Evolutionary conservation across 2,888 invertebrate genomes (phyloP), one percentile per base, ranked within the genome.

Genomic region (Sphecodes monilicornis): DNA sequence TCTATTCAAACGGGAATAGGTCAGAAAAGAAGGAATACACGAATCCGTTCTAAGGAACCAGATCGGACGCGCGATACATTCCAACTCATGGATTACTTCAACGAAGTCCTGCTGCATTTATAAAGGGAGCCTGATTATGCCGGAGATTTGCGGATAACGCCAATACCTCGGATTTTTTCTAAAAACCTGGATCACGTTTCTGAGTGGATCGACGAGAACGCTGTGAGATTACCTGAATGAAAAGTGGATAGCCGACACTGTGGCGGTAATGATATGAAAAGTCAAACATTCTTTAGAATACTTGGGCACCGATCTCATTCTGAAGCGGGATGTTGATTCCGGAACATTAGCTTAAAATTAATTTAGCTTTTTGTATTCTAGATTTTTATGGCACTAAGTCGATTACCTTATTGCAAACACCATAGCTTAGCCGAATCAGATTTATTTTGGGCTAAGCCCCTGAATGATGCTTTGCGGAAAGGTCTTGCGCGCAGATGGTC

Each of bases 41-140:
- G 60, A 50, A 41, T 68, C n/a, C 60, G 32, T 80, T 64, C 68
- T 1, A 8, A 16, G 54, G 57, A 72, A 76, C 80, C 74, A 75
- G 75, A 80, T 82, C 82, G 54, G 70, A 29, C 64, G 64, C 10
- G 57, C 57, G 82, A 83, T 82, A 73, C 57, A 69, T 69, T 82
- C 46, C 68, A 32, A 77, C 60, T 41, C 41, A 41, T 5, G 72
- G 83, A 83, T 82, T 77, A 77, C 82, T 77, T 60, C 66, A 50
- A 82, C 77, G 41, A 77, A 73, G 83, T 73, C 32, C 76, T 46
- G 77, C 57, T 60, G 77, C 72, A 69, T 82, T 76, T 82, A 50
- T 83, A 82, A 82, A 76, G 50, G 72, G 39, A 50, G 29, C 50
- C 66, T 73, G 76, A 83, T 83, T 82, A 76, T 76, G 68, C 32